These are phyloP conservation scores for Parasteatoda tepidariorum DNA, from an alignment of 1,140 invertebrate genomes.

Conservation along the genomic window DNA sequence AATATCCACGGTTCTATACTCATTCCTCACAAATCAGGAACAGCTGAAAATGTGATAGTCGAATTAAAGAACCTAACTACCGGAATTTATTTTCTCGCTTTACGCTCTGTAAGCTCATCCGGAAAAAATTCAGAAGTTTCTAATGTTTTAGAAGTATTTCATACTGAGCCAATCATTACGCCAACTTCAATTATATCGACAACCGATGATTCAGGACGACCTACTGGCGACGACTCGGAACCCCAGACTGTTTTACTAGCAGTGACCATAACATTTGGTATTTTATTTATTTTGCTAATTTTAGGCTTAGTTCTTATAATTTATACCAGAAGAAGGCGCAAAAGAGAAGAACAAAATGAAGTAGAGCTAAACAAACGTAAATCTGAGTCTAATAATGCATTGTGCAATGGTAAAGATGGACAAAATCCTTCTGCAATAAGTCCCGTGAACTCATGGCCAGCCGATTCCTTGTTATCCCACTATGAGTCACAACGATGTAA, in stretches of 20 bases:
- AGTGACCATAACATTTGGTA: neutral
- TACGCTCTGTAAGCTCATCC: neutral
- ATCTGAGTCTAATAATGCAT: constrained; percentile 16
- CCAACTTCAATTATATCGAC: neutral
- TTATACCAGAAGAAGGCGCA: neutral
- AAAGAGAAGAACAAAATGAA: constrained; percentile 2
- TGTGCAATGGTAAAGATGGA: constrained; percentile 2
- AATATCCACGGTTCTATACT: constrained; percentile 30
- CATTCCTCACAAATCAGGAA: neutral
- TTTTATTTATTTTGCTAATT: constrained; percentile 2
- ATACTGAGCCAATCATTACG: neutral
- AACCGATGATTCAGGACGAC: neutral
- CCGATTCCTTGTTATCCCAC: constrained; percentile 60
- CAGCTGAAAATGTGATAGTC: constrained; percentile 15
- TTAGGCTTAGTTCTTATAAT: constrained; percentile 1
- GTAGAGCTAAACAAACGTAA: neutral
- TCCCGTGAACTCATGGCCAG: constrained; percentile 63
- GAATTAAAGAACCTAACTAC: constrained; percentile 27
- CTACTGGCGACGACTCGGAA: neutral
- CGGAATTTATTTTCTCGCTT: constrained; percentile 27
- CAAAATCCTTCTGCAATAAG: constrained; percentile 44
- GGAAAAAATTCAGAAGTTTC: constrained; percentile 10
- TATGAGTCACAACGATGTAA: constrained; percentile 43
- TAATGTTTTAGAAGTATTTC: constrained; percentile 25
- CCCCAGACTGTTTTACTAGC: neutral